Conservation (phyloP, 2,888 invertebrate genomes). For the Andrena flavipes region DNA sequence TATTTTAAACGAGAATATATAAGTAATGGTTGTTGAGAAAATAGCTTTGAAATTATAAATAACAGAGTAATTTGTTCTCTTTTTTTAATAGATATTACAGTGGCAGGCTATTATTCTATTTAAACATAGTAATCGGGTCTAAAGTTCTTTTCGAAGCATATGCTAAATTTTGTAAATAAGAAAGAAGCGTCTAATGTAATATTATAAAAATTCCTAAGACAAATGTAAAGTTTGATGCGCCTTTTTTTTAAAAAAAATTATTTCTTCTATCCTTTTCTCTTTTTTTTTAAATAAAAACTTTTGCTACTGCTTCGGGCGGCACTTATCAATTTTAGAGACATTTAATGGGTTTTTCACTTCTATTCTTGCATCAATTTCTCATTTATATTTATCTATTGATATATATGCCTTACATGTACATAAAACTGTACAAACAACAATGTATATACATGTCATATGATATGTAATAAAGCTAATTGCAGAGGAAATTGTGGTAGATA, state of each 20-base stretch:
- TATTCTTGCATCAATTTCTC: slow-evolving; percentile 26
- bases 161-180: slow-evolving; percentile 4
- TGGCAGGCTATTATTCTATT: neutral
- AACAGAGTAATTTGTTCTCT: neutral
- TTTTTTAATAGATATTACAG: neutral
- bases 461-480: slow-evolving; percentile 43
- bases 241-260: neutral
- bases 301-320: neutral
- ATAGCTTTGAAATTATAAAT: slow-evolving; percentile 4
- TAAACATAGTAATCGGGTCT: neutral
- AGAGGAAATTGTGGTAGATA: slow-evolving; percentile 7
- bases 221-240: neutral
- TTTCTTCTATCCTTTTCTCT: neutral
- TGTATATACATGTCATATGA: slow-evolving; percentile 61
- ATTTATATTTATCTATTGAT: slow-evolving; percentile 26
- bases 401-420: slow-evolving; percentile 63
- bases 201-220: neutral
- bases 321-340: slow-evolving; percentile 21
- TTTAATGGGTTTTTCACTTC: slow-evolving; percentile 4
- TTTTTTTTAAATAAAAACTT: slow-evolving; percentile 3
- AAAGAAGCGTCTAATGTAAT: neutral
- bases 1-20: slow-evolving; percentile 9
- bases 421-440: slow-evolving; percentile 63
- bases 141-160: neutral
- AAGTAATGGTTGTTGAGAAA: slow-evolving; percentile 7